Evolutionary conservation across 1,140 invertebrate species (phyloP), one percentile per base, ranked within the genome.

Genomic region (Zaprionus inermis): DNA sequence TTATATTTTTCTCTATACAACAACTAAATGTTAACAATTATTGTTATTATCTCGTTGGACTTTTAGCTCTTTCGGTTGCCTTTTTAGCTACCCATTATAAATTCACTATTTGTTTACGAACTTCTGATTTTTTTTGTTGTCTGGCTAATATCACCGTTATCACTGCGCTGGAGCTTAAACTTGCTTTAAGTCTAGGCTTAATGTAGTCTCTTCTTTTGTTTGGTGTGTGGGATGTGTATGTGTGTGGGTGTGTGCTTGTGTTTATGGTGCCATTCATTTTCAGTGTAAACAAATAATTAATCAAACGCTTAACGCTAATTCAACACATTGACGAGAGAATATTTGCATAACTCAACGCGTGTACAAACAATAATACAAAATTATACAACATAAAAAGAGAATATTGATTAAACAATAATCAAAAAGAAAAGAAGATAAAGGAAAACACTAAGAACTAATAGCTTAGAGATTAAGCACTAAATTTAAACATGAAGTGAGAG

Each of bases 71-170:
- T 51, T 66, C 66, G 30, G 28, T 74, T 77, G 55, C 4, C 12
- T 14, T 59, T 59, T 69, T 5, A 28, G 24, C 24, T 28, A 28
- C 24, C 24, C 24, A 69, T 66, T 69, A 57, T 86, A 86, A 86
- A 89, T 86, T 86, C 83, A 83, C 83, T 83, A 86, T 78, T 83
- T 86, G 83, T 76, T 86, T 71, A 81, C 76, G 71, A 76, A 32
- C 20, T 36, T 72, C 18, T 1, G 41, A 56, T 46, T 18, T 69
- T 51, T 54, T 22, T 22, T 63, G 65, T 76, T 44, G 38, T 84
- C 81, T 81, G 83, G 77, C 83, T 86, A 86, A 86, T 88, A 88
- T 88, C 83, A 88, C 83, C 80, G 60, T 89, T 89, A 86, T 86
- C 82, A 86, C 83, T 82, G 79, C 82, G 63, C 81, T 70, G 68